Percentiles rank a stretch among this genome's conserved stretches.
Conservation (phyloP, 2,797 vertebrate species). For the Bovichtus diacanthus region DNA sequence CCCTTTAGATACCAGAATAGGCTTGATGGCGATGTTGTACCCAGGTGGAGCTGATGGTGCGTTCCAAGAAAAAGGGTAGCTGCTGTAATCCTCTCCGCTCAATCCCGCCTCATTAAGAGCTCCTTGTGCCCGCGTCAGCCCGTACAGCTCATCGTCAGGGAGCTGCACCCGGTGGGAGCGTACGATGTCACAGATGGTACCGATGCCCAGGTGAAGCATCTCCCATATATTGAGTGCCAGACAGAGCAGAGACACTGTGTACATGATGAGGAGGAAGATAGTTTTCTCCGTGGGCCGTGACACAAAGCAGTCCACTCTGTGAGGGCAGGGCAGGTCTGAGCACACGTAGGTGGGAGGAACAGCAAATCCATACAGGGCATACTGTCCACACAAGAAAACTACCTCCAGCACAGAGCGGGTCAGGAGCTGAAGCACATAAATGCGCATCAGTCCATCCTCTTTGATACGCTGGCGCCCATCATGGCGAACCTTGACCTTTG, state of each 20-base stretch:
- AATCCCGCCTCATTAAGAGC: conserved; percentile 38
- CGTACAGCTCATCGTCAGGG: conserved; percentile 66
- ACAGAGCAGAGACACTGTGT: conserved; percentile 92
- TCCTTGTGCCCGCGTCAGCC: conserved; percentile 41
- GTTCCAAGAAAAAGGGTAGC: conserved; percentile 91
- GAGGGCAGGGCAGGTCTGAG: conserved; percentile 89
- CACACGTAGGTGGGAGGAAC: conserved; percentile 90
- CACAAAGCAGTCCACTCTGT: conserved; percentile 94
- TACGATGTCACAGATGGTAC: conserved; percentile 91
- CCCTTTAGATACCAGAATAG: conserved; percentile 56
- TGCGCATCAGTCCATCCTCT: conserved; percentile 92
- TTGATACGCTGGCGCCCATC: conserved; percentile 91
- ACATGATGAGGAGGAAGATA: conserved; percentile 97
- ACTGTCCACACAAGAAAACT: conserved; percentile 92
- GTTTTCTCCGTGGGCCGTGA: conserved; percentile 97
- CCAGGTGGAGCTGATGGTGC: conserved; percentile 91
- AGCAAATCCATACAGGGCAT: conserved; percentile 92
- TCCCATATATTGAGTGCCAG: conserved; percentile 93
- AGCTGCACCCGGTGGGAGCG: conserved; percentile 74
- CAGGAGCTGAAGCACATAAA: conserved; percentile 93
- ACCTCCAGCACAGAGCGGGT: conserved; percentile 90
- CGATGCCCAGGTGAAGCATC: conserved; percentile 94
- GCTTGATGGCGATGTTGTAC: conserved; percentile 91
- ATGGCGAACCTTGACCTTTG: conserved; percentile 85
- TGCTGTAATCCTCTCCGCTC: conserved; percentile 79